Conservation (phyloP, 2,888 invertebrate genomes). For the Drepana falcataria region DNA sequence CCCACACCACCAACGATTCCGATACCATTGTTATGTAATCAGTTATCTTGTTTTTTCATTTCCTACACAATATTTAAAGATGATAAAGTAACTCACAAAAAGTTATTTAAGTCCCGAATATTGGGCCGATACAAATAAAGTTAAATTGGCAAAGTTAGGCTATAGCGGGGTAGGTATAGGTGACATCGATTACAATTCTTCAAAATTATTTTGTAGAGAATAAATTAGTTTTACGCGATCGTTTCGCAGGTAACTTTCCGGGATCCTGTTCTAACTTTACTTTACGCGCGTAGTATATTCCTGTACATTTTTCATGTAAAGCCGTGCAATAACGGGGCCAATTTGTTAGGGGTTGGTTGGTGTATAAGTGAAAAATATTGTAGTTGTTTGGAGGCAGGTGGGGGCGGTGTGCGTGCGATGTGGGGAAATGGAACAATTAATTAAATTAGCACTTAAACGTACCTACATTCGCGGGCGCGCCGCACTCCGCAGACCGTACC, state of each 20-base stretch:
- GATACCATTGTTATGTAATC: constrained; percentile 59
- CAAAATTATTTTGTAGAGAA: constrained; percentile 45
- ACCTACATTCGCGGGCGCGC: constrained; percentile 40
- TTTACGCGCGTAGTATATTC: constrained; percentile 18
- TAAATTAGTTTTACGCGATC: constrained; percentile 46
- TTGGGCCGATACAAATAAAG: constrained; percentile 69
- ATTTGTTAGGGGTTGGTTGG: constrained; percentile 41
- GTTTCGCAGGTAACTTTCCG: constrained; percentile 17
- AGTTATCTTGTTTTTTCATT: constrained; percentile 63
- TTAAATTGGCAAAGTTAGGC: constrained; percentile 74
- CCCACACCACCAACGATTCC: constrained; percentile 27
- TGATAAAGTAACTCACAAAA: constrained; percentile 49
- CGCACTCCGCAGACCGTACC: constrained; percentile 15
- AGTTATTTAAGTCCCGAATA: constrained; percentile 64
- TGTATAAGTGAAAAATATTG: constrained; percentile 65
- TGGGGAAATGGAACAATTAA: constrained; percentile 69
- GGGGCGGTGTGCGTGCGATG: constrained; percentile 9
- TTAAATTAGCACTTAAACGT: constrained; percentile 71
- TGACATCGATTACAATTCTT: constrained; percentile 56
- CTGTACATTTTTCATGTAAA: constrained; percentile 33
- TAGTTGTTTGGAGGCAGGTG: constrained; percentile 32
- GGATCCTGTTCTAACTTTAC: constrained; percentile 10
- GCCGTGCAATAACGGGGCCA: constrained; percentile 41
- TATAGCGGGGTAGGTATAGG: constrained; percentile 46
- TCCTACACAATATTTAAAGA: constrained; percentile 52